Percentiles rank a stretch among this genome's conserved stretches.
phyloP scores from a whole-genome alignment of 1,140 invertebrate species.

The Littorina saxatilis region DNA sequence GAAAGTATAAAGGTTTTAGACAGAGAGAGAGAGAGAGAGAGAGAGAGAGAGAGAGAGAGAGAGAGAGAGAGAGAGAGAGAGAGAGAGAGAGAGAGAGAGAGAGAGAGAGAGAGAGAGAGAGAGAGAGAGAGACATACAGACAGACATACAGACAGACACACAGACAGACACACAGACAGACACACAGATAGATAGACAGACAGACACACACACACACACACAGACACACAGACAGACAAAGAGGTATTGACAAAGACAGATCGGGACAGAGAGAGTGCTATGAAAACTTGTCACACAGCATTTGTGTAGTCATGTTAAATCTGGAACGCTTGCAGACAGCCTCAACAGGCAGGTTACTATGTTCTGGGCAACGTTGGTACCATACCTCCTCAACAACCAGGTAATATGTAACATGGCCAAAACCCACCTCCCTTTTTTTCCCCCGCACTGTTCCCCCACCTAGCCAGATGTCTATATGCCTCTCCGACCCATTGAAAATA shows the following conservation, averaged over 20 bases:
- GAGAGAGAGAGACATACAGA: neutral
- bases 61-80: too few species aligned
- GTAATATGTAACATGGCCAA: too few species aligned
- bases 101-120: too few species aligned
- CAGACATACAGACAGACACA: neutral
- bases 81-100: too few species aligned
- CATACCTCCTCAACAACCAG: neutral
- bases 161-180: conserved; percentile 2
- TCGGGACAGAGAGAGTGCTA: neutral
- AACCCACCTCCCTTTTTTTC: neutral
- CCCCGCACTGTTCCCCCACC: neutral
- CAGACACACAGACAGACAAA: neutral
- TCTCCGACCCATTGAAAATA: too few species aligned
- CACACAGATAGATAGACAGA: neutral
- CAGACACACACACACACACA: neutral
- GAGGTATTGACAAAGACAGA: neutral
- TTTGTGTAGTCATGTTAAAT: too few species aligned
- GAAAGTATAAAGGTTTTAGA: too few species aligned
- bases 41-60: too few species aligned
- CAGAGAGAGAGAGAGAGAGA: too few species aligned
- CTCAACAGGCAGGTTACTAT: neutral
- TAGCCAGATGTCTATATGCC: too few species aligned
- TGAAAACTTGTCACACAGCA: neutral
- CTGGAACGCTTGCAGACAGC: too few species aligned
- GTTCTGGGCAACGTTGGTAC: neutral